These are phyloP conservation scores for Parelbella ahira DNA, from an alignment of 2,888 invertebrate species.

Conservation along the genomic window DNA sequence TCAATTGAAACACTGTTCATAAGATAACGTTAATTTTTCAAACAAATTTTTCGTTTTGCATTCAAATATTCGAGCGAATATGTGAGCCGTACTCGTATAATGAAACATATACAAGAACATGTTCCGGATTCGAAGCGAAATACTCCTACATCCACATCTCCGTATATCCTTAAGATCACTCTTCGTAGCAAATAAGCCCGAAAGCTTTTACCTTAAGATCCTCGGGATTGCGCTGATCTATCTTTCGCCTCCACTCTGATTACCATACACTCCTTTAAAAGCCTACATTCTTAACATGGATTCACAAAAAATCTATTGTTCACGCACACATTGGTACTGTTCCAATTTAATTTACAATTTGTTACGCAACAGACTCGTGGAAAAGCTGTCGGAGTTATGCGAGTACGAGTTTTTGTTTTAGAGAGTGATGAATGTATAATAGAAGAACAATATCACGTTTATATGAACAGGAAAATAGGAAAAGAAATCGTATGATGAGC, in stretches of 20 bases:
- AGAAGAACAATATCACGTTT: too few species aligned
- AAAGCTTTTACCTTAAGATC: constrained; percentile 65
- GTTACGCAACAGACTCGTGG: too few species aligned
- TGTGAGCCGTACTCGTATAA: too few species aligned
- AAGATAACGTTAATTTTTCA: too few species aligned
- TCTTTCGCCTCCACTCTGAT: constrained; percentile 57
- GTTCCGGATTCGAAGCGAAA: constrained; percentile 6
- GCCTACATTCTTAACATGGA: constrained; percentile 45
- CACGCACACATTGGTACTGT: constrained; percentile 21
- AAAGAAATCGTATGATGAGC: too few species aligned
- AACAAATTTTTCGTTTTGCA: too few species aligned
- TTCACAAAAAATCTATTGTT: constrained; percentile 30
- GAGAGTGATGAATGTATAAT: too few species aligned
- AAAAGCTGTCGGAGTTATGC: too few species aligned
- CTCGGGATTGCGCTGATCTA: constrained; percentile 59
- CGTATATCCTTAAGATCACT: constrained; percentile 17
- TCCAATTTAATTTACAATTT: too few species aligned
- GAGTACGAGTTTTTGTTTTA: neutral
- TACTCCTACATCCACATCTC: constrained; percentile 11
- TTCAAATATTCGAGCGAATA: too few species aligned
- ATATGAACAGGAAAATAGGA: constrained; percentile 4
- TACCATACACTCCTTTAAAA: constrained; percentile 64
- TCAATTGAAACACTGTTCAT: too few species aligned
- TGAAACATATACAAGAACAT: constrained; percentile 13
- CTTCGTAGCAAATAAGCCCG: constrained; percentile 41